Evolutionary conservation across 2,797 vertebrate genomes (phyloP).

Genomic region (Acridotheres tristis): DNA sequence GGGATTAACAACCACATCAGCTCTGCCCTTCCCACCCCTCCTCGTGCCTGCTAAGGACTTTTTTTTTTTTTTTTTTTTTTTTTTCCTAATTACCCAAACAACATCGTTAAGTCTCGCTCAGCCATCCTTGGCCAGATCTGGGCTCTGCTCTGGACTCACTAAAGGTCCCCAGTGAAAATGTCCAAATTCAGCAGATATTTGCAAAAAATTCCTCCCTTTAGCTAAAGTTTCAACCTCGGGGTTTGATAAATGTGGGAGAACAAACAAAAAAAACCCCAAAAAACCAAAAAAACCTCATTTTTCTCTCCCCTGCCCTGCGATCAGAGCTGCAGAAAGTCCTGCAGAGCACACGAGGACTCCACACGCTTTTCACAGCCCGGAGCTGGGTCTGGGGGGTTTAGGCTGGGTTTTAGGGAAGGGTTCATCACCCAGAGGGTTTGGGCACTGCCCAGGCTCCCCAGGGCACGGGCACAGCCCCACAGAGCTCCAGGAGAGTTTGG

Average conservation of each 20-base stretch:
- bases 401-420: accelerated
- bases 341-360: not conserved
- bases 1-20: not conserved
- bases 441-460: not conserved
- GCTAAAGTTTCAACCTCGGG: not conserved
- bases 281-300: not conserved
- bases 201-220: not conserved
- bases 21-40: not conserved
- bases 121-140: accelerated
- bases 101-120: not conserved
- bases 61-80: no score
- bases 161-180: accelerated
- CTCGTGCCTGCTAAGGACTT: not conserved
- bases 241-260: not conserved
- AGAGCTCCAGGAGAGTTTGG: not conserved
- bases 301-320: accelerated
- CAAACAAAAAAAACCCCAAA: no score
- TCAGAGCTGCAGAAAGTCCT: accelerated
- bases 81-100: not conserved
- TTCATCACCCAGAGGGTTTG: not conserved
- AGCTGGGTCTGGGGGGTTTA: accelerated
- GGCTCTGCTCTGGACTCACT: not conserved
- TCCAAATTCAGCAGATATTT: accelerated
- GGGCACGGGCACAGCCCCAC: not conserved
- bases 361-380: accelerated